These are phyloP conservation scores for Ceraclea dissimilis DNA, from an alignment of 2,888 invertebrate genomes.

Conservation along the genomic window DNA sequence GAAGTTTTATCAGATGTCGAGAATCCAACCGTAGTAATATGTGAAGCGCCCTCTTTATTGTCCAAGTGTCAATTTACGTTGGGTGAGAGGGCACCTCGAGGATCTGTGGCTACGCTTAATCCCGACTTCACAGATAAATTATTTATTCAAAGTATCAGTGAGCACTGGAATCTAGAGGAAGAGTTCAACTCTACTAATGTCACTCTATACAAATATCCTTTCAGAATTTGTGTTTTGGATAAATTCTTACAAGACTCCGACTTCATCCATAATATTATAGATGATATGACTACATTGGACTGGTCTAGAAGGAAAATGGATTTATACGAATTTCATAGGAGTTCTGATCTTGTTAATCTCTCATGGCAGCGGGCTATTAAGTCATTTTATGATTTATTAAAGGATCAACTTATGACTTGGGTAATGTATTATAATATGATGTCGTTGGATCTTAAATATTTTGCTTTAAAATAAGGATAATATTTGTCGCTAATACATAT, in stretches of 20 bases:
- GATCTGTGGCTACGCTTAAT: conserved; percentile 42
- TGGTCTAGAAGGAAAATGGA: conserved; percentile 78
- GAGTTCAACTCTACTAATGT: conserved; percentile 38
- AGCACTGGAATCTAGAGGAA: conserved; percentile 45
- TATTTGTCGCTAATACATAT: too few species aligned
- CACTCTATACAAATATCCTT: conserved; percentile 56
- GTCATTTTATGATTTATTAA: conserved; percentile 56
- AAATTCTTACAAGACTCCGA: conserved; percentile 51
- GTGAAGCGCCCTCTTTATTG: conserved; percentile 6
- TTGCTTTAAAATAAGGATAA: too few species aligned
- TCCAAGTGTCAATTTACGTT: conserved; percentile 30
- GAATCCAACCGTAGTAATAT: conserved; percentile 6
- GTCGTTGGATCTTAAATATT: too few species aligned
- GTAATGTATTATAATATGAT: too few species aligned
- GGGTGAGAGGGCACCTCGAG: conserved; percentile 40
- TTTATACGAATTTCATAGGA: conserved; percentile 81
- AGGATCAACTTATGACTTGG: conserved; percentile 59
- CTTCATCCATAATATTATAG: conserved; percentile 53
- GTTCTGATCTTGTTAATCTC: conserved; percentile 57
- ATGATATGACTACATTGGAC: conserved; percentile 60
- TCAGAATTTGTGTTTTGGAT: conserved; percentile 58
- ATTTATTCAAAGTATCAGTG: conserved; percentile 25
- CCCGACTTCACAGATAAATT: conserved; percentile 3
- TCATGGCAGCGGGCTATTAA: conserved; percentile 52
- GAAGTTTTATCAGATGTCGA: conserved; percentile 13